Percentiles rank a stretch among this genome's conserved stretches.
These are phyloP conservation scores for Agonopterix alstromeriana DNA, from an alignment of 2,888 invertebrate genomes.

Conservation along the genomic window DNA sequence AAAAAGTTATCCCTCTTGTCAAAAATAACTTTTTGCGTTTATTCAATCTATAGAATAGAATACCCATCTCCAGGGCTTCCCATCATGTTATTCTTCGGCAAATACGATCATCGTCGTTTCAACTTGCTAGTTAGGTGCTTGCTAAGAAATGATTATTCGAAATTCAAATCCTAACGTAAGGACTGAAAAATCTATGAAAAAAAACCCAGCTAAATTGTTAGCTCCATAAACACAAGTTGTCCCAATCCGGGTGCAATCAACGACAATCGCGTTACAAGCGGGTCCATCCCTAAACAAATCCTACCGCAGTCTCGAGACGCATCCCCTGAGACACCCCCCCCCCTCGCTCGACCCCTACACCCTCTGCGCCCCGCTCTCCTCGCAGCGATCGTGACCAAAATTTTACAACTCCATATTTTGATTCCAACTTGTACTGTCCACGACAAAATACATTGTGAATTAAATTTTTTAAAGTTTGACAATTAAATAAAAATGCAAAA, in stretches of 20 bases:
- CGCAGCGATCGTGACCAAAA: slow-evolving; percentile 30
- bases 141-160: neutral
- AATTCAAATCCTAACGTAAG: neutral
- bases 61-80: neutral
- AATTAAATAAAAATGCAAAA: neutral
- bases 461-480: neutral
- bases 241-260: neutral
- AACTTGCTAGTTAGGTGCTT: neutral
- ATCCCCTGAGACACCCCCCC: neutral
- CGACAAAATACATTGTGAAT: slow-evolving; percentile 2
- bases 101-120: too few relatives aligned
- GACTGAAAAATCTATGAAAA: neutral
- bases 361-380: neutral
- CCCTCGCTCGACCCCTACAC: neutral
- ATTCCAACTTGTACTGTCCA: slow-evolving; percentile 10
- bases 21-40: too few relatives aligned
- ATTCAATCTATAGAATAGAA: neutral
- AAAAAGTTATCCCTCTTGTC: too few relatives aligned
- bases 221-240: too few relatives aligned
- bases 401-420: slow-evolving; percentile 25
- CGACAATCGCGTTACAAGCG: neutral
- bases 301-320: neutral
- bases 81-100: too few relatives aligned
- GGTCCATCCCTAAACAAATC: neutral
- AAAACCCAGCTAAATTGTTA: neutral